Evolutionary conservation across 2,888 invertebrate genomes (phyloP).

Genomic region (Papilio gigon): DNA sequence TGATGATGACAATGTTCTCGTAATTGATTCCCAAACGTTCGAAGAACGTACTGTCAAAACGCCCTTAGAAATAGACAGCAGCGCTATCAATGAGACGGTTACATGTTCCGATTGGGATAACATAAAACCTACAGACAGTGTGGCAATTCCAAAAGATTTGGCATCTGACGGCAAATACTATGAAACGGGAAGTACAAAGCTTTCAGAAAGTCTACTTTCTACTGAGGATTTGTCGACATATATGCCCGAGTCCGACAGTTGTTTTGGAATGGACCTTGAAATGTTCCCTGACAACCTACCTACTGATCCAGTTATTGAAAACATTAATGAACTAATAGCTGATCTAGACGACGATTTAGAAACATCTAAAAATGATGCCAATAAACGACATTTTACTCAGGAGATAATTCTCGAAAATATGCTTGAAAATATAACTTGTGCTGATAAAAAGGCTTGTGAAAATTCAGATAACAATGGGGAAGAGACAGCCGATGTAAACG

Average conservation of each 20-base stretch:
- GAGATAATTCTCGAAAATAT: conserved; percentile 62
- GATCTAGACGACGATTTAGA: conserved; percentile 66
- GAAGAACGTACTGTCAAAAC: not conserved
- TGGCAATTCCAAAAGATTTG: not conserved
- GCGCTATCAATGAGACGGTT: not conserved
- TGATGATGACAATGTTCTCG: conserved; percentile 30
- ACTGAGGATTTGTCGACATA: conserved; percentile 25
- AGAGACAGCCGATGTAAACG: conserved; percentile 10
- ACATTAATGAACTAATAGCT: conserved; percentile 70
- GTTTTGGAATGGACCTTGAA: conserved; percentile 63
- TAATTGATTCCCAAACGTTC: conserved; percentile 15
- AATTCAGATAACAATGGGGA: not conserved
- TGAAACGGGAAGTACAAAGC: not conserved
- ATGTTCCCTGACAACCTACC: conserved; percentile 67
- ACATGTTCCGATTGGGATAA: not conserved
- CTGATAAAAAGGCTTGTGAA: conserved; percentile 38
- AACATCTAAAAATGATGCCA: conserved; percentile 52
- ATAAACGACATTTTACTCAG: conserved; percentile 56
- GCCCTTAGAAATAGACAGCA: conserved; percentile 1
- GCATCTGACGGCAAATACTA: not conserved
- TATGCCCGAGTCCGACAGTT: conserved; percentile 49
- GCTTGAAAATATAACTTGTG: conserved; percentile 56
- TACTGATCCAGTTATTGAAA: conserved; percentile 65
- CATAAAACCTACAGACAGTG: not conserved
- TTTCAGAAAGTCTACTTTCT: not conserved